phyloP scores from a whole-genome alignment of 2,888 invertebrate species.

The Sphaerophoria taeniata region DNA sequence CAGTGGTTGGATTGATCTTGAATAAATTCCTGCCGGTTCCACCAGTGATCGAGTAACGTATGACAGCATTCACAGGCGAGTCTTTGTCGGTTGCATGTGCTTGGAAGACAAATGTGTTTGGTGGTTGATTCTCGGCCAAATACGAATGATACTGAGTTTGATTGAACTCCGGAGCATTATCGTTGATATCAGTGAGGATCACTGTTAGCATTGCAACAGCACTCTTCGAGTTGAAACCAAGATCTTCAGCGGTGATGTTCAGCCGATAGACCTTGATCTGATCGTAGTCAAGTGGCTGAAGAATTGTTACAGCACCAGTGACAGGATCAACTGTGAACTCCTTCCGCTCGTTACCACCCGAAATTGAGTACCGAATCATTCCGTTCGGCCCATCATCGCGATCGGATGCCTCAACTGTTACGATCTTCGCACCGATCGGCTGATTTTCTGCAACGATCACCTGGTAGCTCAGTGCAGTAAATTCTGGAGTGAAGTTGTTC shows the following conservation, averaged over 20 bases:
- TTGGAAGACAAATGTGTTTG: constrained; percentile 89
- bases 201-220: constrained; percentile 92
- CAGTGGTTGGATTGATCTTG: constrained; percentile 89
- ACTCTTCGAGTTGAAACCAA: constrained; percentile 91
- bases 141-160: constrained; percentile 90
- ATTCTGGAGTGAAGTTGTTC: constrained; percentile 91
- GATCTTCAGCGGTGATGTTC: constrained; percentile 93
- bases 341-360: constrained; percentile 91
- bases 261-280: constrained; percentile 91
- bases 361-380: constrained; percentile 92
- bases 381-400: constrained; percentile 95
- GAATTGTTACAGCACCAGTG: constrained; percentile 91
- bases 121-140: constrained; percentile 91
- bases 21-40: constrained; percentile 90
- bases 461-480: constrained; percentile 93
- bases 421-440: constrained; percentile 91
- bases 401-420: constrained; percentile 93
- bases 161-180: constrained; percentile 95
- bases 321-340: constrained; percentile 91
- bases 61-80: constrained; percentile 93
- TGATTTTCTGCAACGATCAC: constrained; percentile 96
- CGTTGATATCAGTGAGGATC: constrained; percentile 95
- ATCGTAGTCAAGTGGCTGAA: constrained; percentile 93
- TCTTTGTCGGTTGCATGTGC: constrained; percentile 93
- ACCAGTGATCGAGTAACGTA: constrained; percentile 92